A percentile compares a stretch with the other conserved stretches of the same genome.
Conservation (phyloP, 2,113 vertebrate species). For the Gobio gobio region DNA sequence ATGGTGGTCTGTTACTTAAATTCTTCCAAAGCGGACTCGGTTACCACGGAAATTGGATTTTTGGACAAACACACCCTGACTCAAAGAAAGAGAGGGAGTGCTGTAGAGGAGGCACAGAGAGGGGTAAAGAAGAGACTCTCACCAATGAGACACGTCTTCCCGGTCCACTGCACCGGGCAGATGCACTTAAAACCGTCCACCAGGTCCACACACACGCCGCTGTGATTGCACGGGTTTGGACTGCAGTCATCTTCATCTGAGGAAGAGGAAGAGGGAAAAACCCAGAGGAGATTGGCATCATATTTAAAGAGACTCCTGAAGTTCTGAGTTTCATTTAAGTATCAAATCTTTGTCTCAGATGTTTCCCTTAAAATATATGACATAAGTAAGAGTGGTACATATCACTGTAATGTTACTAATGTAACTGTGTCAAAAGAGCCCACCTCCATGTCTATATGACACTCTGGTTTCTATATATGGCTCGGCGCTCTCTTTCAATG, state of each 20-base stretch:
- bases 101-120: not conserved
- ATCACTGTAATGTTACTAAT: no score
- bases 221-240: slow-evolving; percentile 87
- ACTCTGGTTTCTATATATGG: not conserved
- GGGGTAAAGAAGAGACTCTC: slow-evolving; percentile 55
- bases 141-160: slow-evolving; percentile 92
- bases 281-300: not conserved
- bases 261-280: slow-evolving; percentile 31
- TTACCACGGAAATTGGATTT: slow-evolving; percentile 42
- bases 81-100: slow-evolving; percentile 11
- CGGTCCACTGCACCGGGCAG: slow-evolving; percentile 91
- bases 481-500: not conserved
- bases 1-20: slow-evolving; percentile 42
- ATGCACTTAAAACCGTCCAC: slow-evolving; percentile 86
- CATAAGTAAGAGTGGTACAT: not conserved
- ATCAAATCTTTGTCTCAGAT: not conserved
- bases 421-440: not conserved
- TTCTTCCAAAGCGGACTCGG: slow-evolving; percentile 35
- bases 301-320: not conserved
- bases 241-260: slow-evolving; percentile 89
- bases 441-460: not conserved
- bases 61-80: slow-evolving; percentile 15
- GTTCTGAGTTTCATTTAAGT: not conserved
- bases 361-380: not conserved
- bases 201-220: slow-evolving; percentile 88